Evolutionary conservation across 2,113 vertebrate species (phyloP), one percentile per base, ranked within the genome.

Genomic region (Corvus hawaiiensis): DNA sequence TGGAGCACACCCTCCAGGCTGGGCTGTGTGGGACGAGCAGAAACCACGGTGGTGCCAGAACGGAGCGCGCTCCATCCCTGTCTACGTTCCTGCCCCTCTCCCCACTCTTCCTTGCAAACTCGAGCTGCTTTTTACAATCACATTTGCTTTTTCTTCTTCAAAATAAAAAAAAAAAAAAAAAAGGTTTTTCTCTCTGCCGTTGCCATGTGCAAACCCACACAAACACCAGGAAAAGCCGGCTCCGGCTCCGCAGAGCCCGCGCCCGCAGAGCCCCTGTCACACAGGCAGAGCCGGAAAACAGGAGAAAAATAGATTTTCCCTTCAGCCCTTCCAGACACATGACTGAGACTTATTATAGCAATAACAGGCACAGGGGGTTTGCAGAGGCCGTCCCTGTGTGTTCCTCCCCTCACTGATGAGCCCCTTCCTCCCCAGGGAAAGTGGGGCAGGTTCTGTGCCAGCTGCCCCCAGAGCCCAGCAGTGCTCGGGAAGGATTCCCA

Each of bases 181-280:
- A 43, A 66, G 11, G 11, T 17, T 67, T 89, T 78, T 94, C 82
- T 84, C 56, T 86, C 20, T 75, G 76, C 86, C 7, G 93, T 94
- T 97, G 94, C 93, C 92, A 96, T 96, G 96, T 92, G 93, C 94
- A 93, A 97, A 84, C 96, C 96, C 90, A 95, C 96, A 95, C 94
- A 95, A 97, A 94, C 90, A 94, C 81, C 94, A 84, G 84, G 94
- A 84, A 87, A 86, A 94, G 72, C 73, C 72, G 66, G 83, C 68
- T 85, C 89, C 23, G 67, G 92, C 87, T 90, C 61, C 1, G 35
- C 87, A 91, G 87, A 87, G 79, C 58, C 87, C 44, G 55, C 5
- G 66, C 84, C 94, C 67, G 89, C 94, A 94, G 84, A 87, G 92
- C 18, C 52, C 71, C 94, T 94, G 92, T 84, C 88, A 81, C 93